Evolutionary conservation across 2,888 invertebrate genomes (phyloP).

Genomic region (Syrista parreyssii): DNA sequence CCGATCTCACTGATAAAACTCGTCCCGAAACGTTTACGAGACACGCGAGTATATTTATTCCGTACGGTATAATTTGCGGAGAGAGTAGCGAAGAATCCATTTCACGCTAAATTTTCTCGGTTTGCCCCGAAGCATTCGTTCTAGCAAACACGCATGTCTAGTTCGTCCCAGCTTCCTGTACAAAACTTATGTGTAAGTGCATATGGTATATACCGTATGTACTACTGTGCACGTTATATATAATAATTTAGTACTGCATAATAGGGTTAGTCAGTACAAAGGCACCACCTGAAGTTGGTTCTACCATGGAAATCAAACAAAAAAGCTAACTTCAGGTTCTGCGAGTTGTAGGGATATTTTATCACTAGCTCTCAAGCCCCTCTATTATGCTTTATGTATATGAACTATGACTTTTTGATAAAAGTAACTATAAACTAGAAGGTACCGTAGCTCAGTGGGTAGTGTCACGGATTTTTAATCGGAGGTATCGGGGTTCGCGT

Average conservation of each 20-base stretch:
- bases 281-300: neutral
- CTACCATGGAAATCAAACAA: neutral
- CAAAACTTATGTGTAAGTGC: neutral
- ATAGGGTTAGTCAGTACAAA: neutral
- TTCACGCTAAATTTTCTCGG: slow-evolving; percentile 26
- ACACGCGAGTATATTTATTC: neutral
- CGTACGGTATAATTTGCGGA: slow-evolving; percentile 10
- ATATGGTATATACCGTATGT: neutral
- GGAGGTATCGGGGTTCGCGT: too few relatives aligned
- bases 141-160: slow-evolving; percentile 10
- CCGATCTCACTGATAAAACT: neutral
- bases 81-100: slow-evolving; percentile 28
- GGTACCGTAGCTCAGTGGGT: too few relatives aligned
- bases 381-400: neutral
- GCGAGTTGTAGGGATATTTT: neutral
- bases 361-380: neutral
- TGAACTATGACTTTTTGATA: neutral
- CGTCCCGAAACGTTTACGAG: neutral
- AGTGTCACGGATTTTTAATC: too few relatives aligned
- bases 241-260: neutral
- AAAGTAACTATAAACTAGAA: neutral
- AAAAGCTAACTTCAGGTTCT: neutral
- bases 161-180: slow-evolving; percentile 20
- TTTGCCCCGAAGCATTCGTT: neutral
- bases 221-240: neutral